Conservation (phyloP, 2,888 invertebrate genomes). For the Diplolepis rosae region DNA sequence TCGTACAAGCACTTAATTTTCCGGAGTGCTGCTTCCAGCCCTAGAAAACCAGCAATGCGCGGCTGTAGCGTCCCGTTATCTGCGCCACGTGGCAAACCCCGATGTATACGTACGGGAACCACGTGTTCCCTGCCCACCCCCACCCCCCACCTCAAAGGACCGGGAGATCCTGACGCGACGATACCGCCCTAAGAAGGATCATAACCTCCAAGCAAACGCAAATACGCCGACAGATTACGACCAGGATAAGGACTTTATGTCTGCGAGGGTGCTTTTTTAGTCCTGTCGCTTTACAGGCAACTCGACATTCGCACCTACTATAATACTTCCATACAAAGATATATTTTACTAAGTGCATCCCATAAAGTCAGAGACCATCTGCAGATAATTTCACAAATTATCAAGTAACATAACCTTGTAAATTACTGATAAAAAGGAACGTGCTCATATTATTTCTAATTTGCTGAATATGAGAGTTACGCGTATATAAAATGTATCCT, state of each 20-base stretch:
- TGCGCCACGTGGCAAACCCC: constrained; percentile 70
- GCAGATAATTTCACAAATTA: no score
- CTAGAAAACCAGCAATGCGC: constrained; percentile 40
- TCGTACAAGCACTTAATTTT: constrained; percentile 73
- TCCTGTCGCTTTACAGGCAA: constrained; percentile 33
- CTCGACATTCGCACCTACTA: constrained; percentile 52
- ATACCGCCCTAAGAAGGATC: constrained; percentile 66
- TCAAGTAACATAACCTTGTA: no score
- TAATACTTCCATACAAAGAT: constrained; percentile 25
- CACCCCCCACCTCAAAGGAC: constrained; percentile 44
- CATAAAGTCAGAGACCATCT: background rate
- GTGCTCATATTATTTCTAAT: no score
- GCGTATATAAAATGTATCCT: no score
- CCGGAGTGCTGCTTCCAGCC: constrained; percentile 69
- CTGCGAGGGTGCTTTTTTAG: constrained; percentile 34
- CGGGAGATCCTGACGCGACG: constrained; percentile 59
- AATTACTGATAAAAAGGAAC: no score
- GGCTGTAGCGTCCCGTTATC: constrained; percentile 68
- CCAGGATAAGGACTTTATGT: constrained; percentile 54
- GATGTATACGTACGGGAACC: constrained; percentile 56
- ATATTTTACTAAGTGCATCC: background rate
- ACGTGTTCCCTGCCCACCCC: constrained; percentile 58
- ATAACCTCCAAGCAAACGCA: constrained; percentile 68
- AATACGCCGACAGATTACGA: constrained; percentile 64
- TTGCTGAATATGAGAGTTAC: no score